Evolutionary conservation across 2,888 invertebrate genomes (phyloP).

Genomic region (Taphrorychus bicolor): DNA sequence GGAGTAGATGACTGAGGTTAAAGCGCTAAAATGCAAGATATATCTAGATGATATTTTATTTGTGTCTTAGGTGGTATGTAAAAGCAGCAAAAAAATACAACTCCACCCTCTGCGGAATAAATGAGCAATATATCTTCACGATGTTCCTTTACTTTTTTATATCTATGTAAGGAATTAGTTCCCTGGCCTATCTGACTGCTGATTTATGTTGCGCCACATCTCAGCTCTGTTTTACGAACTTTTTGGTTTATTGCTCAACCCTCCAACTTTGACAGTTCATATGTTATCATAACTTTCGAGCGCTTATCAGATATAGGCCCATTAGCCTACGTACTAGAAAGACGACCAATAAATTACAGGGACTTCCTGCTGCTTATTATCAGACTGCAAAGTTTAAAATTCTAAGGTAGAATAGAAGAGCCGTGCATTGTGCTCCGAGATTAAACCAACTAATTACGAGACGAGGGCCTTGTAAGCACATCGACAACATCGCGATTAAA

Average conservation of each 20-base stretch:
- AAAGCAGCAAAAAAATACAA: neutral
- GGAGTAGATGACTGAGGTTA: neutral
- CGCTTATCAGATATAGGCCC: neutral
- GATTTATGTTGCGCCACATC: neutral
- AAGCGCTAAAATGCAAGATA: neutral
- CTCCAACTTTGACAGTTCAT: neutral
- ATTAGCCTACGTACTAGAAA: too few relatives aligned
- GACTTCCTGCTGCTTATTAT: too few relatives aligned
- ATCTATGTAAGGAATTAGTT: conserved; percentile 6
- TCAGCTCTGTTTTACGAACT: too few relatives aligned
- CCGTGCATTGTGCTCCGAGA: conserved; percentile 11
- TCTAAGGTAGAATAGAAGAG: conserved; percentile 8
- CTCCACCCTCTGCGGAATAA: neutral
- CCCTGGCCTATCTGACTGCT: neutral
- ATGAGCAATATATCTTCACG: neutral
- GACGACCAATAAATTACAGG: too few relatives aligned
- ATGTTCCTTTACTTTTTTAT: neutral
- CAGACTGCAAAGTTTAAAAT: neutral
- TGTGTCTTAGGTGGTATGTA: neutral
- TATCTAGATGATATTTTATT: neutral
- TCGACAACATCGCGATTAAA: conserved; percentile 38
- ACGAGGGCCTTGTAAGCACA: conserved; percentile 31
- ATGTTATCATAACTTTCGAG: neutral
- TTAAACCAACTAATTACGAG: conserved; percentile 36
- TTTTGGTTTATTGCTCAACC: too few relatives aligned